Base-by-base conservation (phyloP, 2,797 vertebrate genomes). In the Salmo trutta region DNA sequence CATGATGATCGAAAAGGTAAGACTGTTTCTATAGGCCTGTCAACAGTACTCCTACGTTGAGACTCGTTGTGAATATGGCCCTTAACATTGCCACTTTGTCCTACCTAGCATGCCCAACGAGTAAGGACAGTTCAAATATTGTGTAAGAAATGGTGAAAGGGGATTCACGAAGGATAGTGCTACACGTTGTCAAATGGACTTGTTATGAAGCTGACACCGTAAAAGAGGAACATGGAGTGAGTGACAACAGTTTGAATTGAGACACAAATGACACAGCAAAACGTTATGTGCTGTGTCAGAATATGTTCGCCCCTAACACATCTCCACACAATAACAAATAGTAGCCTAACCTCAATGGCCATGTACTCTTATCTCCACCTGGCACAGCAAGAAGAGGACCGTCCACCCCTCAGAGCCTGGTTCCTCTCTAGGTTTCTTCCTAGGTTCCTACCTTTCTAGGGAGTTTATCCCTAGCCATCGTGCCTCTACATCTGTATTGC, bases 241-340 rank as follows among this genome's bases (percentile, higher is more conserved):
- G 41, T 47, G 41, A 6, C 41, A 68, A 68, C 51, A 73, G 29
- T 73, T 3, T 73, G 52, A 19, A 12, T 68, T 68, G 16, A 31
- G 51, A 53, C 51, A 17, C 68, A 14, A 70, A 10, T 56, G 71
- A 73, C 52, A 56, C 52, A 56, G 71, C 52, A 56, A 27, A 56
- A 56, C 12, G 7, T 19, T 15, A 10, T 14, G 19, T 1, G 16
- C 27, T 14, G 27, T 10, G 52, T 73, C 36, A n/a, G 52, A 29
- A 31, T 27, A n/a, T 29, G 51, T 17, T 19, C 51, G 12, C 71
- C 51, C 10, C 41, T 47, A 47, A 47, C 41, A 47, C 41, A 47
- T 47, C 10, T 47, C 10, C n/a, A 64, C 10, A 24, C 10, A 12
- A 5, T 14, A 64, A 24, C n/a, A 24, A 27, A 64, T 10, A 47